Evolutionary conservation across 2,797 vertebrate genomes (phyloP).

Genomic region (Ctenosaura bakeri): DNA sequence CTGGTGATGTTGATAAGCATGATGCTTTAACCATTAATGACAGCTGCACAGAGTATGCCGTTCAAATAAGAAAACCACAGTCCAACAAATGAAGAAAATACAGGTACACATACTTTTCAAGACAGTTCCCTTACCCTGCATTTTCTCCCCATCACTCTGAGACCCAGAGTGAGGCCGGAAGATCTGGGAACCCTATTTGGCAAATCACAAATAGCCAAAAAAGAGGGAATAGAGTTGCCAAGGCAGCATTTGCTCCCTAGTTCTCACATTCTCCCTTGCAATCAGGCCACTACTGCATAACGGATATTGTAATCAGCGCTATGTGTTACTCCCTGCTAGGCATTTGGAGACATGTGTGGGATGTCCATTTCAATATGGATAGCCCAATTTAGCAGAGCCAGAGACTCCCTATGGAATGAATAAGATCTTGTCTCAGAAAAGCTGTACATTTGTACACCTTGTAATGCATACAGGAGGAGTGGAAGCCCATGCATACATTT

Average conservation of each 20-base stretch:
- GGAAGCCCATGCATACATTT: not conserved
- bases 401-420: not conserved
- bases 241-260: not conserved
- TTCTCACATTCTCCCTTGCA: not conserved
- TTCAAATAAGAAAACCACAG: too few relatives aligned
- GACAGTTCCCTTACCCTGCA: too few relatives aligned
- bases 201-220: not conserved
- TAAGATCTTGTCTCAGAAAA: not conserved
- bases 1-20: too few relatives aligned
- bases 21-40: too few relatives aligned
- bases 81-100: too few relatives aligned
- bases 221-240: accelerated
- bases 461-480: not conserved
- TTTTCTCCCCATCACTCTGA: too few relatives aligned
- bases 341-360: not conserved
- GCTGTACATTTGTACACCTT: too few relatives aligned
- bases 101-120: too few relatives aligned
- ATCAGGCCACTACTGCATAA: not conserved
- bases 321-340: not conserved
- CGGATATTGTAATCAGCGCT: not conserved
- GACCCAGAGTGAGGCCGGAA: too few relatives aligned
- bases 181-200: too few relatives aligned
- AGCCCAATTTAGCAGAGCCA: not conserved
- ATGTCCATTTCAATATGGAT: not conserved
- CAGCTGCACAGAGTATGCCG: too few relatives aligned